A percentile compares a stretch with the other conserved stretches of the same genome.
These are phyloP conservation scores for Ormia ochracea DNA, from an alignment of 2,888 invertebrate genomes.

Conservation along the genomic window DNA sequence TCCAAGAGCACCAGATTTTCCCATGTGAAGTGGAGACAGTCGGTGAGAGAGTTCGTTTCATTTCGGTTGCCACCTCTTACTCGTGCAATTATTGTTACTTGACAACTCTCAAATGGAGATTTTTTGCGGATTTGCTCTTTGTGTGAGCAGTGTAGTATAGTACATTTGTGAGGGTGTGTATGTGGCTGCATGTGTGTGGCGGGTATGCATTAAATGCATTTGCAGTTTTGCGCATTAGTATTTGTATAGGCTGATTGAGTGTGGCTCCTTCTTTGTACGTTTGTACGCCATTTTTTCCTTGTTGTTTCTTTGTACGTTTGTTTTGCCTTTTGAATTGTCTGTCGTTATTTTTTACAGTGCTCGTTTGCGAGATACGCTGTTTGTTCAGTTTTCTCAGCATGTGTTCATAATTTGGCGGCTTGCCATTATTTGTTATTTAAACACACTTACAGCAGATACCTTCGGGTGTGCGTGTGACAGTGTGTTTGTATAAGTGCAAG, in stretches of 20 bases:
- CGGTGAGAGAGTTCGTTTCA: not conserved
- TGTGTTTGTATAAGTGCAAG: no score
- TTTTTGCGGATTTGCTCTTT: constrained; percentile 43
- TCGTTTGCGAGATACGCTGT: constrained; percentile 23
- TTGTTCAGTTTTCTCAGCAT: constrained; percentile 63
- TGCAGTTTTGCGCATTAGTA: constrained; percentile 31
- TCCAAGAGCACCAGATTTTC: constrained; percentile 12
- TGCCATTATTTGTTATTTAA: constrained; percentile 69
- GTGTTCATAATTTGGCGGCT: constrained; percentile 74
- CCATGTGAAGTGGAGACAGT: not conserved
- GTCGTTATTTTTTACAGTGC: constrained; percentile 27
- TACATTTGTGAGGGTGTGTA: not conserved
- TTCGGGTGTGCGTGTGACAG: no score
- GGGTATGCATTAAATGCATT: constrained; percentile 41
- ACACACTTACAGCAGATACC: no score
- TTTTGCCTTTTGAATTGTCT: constrained; percentile 45
- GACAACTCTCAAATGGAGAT: constrained; percentile 33
- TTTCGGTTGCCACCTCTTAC: constrained; percentile 27
- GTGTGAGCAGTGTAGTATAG: constrained; percentile 16
- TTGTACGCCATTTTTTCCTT: constrained; percentile 48
- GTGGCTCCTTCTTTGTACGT: constrained; percentile 32
- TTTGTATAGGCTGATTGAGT: constrained; percentile 2
- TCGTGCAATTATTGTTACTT: constrained; percentile 21
- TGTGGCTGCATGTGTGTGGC: not conserved
- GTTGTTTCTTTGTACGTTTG: constrained; percentile 25